Evolutionary conservation across 2,888 invertebrate genomes (phyloP).

Genomic region (Trisateles emortualis): DNA sequence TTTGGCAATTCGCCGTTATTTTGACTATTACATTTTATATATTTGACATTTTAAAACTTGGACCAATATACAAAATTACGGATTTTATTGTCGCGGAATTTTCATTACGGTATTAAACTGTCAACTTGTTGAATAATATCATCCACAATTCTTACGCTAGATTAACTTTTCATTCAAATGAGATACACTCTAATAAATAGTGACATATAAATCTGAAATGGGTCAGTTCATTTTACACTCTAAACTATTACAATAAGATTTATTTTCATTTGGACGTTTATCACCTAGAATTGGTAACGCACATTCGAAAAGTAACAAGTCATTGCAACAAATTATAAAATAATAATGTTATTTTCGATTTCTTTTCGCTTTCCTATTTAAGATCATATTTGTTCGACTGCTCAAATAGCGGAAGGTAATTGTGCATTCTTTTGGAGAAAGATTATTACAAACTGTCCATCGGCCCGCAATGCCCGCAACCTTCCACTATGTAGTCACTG

Average conservation of each 20-base stretch:
- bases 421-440: constrained; percentile 31
- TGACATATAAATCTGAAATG: constrained; percentile 20
- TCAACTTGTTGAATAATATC: constrained; percentile 13
- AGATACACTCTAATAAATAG: constrained; percentile 44
- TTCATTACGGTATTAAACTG: constrained; percentile 3
- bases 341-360: constrained; percentile 61
- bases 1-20: too few relatives aligned
- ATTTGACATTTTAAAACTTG: too few relatives aligned
- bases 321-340: constrained; percentile 63
- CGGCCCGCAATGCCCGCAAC: too few relatives aligned
- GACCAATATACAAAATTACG: too few relatives aligned
- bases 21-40: too few relatives aligned
- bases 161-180: constrained; percentile 38
- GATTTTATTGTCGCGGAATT: too few relatives aligned
- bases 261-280: constrained; percentile 4
- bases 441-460: constrained; percentile 15
- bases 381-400: constrained; percentile 42
- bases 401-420: constrained; percentile 30
- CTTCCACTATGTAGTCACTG: too few relatives aligned
- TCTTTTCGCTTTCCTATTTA: constrained; percentile 65
- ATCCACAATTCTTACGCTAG: constrained; percentile 25
- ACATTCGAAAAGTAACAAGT: constrained; percentile 52
- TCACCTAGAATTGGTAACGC: constrained; percentile 30
- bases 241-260: not conserved
- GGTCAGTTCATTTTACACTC: not conserved